Conservation (phyloP, 2,888 invertebrate species). For the Perizoma flavofasciatum region DNA sequence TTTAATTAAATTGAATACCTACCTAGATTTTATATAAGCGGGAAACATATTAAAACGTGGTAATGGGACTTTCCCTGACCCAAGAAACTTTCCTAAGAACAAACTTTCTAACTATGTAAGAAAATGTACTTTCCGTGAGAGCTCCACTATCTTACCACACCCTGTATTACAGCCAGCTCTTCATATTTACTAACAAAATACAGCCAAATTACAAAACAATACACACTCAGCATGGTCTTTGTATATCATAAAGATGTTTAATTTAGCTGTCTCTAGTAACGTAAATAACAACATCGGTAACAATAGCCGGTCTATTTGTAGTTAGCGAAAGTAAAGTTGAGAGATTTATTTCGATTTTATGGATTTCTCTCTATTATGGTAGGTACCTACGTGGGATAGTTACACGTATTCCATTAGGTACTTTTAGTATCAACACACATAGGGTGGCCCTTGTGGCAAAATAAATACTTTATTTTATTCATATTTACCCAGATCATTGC, state of each 20-base stretch:
- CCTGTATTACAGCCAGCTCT: neutral
- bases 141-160: too few species aligned
- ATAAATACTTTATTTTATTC: neutral
- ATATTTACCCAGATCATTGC: too few species aligned
- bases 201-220: conserved; percentile 25
- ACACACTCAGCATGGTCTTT: conserved; percentile 3
- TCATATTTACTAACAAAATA: conserved; percentile 21
- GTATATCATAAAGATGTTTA: conserved; percentile 27
- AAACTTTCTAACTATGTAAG: too few species aligned
- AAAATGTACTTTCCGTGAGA: too few species aligned
- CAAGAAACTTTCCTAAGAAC: too few species aligned
- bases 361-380: conserved; percentile 27
- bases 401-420: conserved; percentile 17
- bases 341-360: conserved; percentile 37
- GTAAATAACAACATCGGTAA: conserved; percentile 35
- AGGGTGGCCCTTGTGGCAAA: conserved; percentile 6
- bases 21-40: too few species aligned
- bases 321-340: conserved; percentile 36
- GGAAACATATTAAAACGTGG: too few species aligned
- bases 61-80: too few species aligned
- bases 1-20: too few species aligned
- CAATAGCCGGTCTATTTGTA: conserved; percentile 34
- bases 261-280: conserved; percentile 28
- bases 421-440: conserved; percentile 23
- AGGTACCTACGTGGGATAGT: conserved; percentile 20